Evolutionary conservation across 2,797 vertebrate species (phyloP).

Genomic region (Amphiprion clarkii): DNA sequence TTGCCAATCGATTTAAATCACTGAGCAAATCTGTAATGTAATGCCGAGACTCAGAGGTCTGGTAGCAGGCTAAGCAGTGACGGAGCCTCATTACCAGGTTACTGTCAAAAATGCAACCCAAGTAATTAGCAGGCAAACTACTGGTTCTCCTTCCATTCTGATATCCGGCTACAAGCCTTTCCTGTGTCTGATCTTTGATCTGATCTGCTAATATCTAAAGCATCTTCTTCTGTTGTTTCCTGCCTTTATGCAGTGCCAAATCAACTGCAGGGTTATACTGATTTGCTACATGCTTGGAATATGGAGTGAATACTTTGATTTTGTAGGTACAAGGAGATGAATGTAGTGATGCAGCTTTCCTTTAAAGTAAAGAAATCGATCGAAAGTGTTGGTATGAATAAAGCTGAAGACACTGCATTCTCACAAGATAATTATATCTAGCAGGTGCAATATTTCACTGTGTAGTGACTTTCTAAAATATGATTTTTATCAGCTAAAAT

Average conservation of each 20-base stretch:
- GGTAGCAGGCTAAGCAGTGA: constrained; percentile 8
- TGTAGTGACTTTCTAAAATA: too few species aligned
- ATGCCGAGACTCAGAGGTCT: constrained; percentile 21
- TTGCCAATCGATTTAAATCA: constrained; percentile 17
- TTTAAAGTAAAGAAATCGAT: neutral
- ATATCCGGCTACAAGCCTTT: neutral
- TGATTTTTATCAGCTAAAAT: constrained; percentile 22
- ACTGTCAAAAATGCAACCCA: constrained; percentile 17
- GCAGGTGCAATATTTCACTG: too few species aligned
- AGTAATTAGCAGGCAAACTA: constrained; percentile 35
- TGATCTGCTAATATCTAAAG: neutral
- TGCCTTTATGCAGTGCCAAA: neutral
- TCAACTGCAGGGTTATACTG: neutral
- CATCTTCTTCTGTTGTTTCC: constrained; percentile 1
- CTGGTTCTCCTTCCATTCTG: neutral
- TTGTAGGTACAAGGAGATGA: neutral
- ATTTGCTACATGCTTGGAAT: neutral
- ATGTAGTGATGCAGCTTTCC: neutral
- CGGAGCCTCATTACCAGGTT: constrained; percentile 28
- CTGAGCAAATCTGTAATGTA: constrained; percentile 3
- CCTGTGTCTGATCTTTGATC: constrained; percentile 2
- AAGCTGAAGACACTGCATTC: neutral
- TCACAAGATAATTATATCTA: constrained; percentile 15
- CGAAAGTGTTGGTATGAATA: neutral
- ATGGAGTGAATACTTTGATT: neutral